Evolutionary conservation across 30 jellyfish, hydroid and myxozoan species (phyloP).

Genomic region (Morbakka virulenta): DNA sequence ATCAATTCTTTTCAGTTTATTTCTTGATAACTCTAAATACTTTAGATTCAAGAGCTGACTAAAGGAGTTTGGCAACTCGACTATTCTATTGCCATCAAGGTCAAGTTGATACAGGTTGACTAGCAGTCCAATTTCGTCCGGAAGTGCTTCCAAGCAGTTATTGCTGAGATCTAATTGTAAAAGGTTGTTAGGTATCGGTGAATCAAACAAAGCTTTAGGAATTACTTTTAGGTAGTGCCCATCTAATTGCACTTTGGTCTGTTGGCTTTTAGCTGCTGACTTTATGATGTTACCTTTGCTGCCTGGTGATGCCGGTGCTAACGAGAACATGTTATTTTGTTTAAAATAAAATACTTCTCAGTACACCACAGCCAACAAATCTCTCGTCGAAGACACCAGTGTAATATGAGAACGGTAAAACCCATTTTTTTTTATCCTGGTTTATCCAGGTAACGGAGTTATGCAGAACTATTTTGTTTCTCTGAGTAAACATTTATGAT

Average conservation of each 20-base stretch:
- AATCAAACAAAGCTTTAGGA: conserved; percentile 17
- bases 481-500: too few species aligned
- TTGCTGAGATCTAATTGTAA: conserved; percentile 34
- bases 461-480: too few species aligned
- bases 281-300: conserved; percentile 5
- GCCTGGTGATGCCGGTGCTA: background rate
- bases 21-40: conserved; percentile 49
- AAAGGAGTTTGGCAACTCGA: conserved; percentile 21
- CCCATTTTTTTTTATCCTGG: too few species aligned
- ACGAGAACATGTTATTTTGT: background rate
- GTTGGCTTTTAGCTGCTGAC: conserved; percentile 33
- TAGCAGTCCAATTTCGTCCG: background rate
- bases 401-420: too few species aligned
- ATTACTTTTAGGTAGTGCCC: conserved; percentile 16
- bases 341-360: too few species aligned
- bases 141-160: conserved; percentile 2
- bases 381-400: too few species aligned
- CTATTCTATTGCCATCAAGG: conserved; percentile 32
- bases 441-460: too few species aligned
- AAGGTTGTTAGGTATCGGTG: conserved; percentile 32
- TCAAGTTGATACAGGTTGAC: background rate
- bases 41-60: conserved; percentile 4
- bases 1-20: background rate
- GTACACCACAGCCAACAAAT: too few species aligned
- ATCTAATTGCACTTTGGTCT: background rate